Percentiles rank a stretch among this genome's conserved stretches.
Conservation (phyloP, 2,888 invertebrate species). For the Aquatica leii region DNA sequence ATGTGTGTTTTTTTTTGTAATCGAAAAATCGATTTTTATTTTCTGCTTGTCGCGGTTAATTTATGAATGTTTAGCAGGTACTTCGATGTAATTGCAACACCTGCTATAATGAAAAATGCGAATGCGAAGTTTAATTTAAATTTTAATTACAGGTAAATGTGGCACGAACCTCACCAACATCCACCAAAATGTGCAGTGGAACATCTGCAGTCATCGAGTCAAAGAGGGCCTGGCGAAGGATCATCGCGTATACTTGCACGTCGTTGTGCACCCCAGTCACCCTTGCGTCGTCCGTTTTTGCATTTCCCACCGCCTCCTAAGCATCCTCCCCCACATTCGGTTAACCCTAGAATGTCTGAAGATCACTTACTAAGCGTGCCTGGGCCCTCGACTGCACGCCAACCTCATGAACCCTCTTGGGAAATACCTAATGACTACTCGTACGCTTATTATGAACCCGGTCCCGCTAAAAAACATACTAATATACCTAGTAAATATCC, state of each 20-base stretch:
- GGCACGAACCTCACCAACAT: constrained; percentile 52
- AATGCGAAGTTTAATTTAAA: no score
- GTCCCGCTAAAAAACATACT: constrained; percentile 68
- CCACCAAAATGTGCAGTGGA: constrained; percentile 54
- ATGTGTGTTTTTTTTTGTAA: background rate
- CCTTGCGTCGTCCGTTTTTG: constrained; percentile 63
- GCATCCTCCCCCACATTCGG: constrained; percentile 67
- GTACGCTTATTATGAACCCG: constrained; percentile 83
- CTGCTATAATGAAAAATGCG: no score
- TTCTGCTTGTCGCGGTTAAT: background rate
- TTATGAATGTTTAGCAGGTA: no score
- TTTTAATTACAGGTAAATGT: constrained; percentile 54
- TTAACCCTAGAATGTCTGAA: constrained; percentile 53
- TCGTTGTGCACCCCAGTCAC: constrained; percentile 35
- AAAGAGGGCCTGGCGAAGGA: constrained; percentile 31
- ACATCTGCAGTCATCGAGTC: constrained; percentile 41
- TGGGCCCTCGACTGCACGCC: constrained; percentile 51
- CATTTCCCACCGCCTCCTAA: constrained; percentile 80
- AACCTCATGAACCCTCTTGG: constrained; percentile 45
- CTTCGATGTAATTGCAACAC: no score
- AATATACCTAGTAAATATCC: constrained; percentile 67
- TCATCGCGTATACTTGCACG: constrained; percentile 23
- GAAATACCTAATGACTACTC: constrained; percentile 71
- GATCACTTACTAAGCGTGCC: constrained; percentile 53
- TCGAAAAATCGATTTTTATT: constrained; percentile 3